Conservation (phyloP, 2,797 vertebrate species). For the Novumbra hubbsi region DNA sequence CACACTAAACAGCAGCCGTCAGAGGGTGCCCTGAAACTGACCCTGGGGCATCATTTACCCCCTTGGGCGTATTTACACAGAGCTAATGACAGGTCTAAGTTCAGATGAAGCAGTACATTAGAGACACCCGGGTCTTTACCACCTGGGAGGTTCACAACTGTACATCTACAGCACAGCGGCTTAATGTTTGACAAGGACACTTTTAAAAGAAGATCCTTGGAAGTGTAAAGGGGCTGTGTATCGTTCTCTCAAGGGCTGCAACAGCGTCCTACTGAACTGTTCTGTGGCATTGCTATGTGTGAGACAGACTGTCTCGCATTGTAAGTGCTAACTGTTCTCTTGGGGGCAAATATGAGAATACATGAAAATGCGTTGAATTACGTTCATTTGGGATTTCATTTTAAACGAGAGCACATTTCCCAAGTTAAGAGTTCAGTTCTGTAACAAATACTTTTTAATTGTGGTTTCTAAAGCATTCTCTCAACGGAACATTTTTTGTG, state of each 20-base stretch:
- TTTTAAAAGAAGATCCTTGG: neutral
- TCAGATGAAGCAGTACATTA: slow-evolving; percentile 2
- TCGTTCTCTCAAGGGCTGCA: neutral
- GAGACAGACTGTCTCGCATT: neutral
- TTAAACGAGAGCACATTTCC: neutral
- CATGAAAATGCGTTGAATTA: neutral
- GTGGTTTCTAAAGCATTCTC: slow-evolving; percentile 1
- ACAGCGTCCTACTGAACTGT: neutral
- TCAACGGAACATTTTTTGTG: neutral
- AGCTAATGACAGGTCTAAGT: slow-evolving; percentile 28
- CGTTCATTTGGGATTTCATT: neutral
- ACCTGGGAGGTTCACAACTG: neutral
- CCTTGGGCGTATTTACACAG: slow-evolving; percentile 7
- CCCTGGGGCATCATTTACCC: slow-evolving; percentile 9
- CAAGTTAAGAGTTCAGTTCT: neutral
- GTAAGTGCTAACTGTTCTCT: neutral
- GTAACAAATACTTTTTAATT: neutral
- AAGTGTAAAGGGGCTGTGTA: neutral
- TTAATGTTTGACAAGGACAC: neutral
- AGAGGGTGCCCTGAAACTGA: slow-evolving; percentile 15
- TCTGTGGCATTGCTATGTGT: neutral
- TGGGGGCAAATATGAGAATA: neutral
- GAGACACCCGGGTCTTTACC: neutral
- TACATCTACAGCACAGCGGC: neutral
- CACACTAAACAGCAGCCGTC: slow-evolving; percentile 13